A percentile compares a stretch with the other conserved stretches of the same genome.
phyloP scores from a whole-genome alignment of 2,888 invertebrate genomes.

The Acrobasis suavella region DNA sequence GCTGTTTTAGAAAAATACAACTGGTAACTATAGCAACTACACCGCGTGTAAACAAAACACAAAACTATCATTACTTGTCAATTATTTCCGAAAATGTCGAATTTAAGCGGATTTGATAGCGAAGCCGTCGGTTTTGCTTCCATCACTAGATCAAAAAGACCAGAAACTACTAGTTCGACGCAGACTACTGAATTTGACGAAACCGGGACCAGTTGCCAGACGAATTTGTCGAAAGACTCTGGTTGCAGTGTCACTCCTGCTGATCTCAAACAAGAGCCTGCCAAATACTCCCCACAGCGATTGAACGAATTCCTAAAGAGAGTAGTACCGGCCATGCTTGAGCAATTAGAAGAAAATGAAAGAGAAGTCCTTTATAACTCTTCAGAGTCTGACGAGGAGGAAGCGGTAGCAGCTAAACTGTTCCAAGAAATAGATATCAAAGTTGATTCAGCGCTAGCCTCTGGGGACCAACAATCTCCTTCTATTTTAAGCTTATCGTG shows the following conservation, averaged over 20 bases:
- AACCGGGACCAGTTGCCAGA: conserved; percentile 51
- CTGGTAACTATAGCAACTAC: too few relatives aligned
- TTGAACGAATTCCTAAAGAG: conserved; percentile 64
- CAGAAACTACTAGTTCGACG: conserved; percentile 46
- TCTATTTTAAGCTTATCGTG: conserved; percentile 59
- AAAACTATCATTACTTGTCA: neutral
- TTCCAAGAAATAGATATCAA: conserved; percentile 53
- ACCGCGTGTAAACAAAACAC: neutral
- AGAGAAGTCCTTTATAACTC: conserved; percentile 49
- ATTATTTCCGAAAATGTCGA: conserved; percentile 49
- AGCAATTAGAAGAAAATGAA: conserved; percentile 61
- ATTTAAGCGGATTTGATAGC: conserved; percentile 66
- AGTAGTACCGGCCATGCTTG: conserved; percentile 66
- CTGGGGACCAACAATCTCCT: conserved; percentile 53
- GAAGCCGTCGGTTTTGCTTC: conserved; percentile 68
- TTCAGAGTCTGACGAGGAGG: conserved; percentile 71
- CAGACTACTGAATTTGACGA: conserved; percentile 62
- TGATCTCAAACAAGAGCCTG: conserved; percentile 51
- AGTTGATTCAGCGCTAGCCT: conserved; percentile 34
- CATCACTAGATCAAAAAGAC: conserved; percentile 40
- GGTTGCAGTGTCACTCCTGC: conserved; percentile 52
- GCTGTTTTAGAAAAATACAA: too few relatives aligned
- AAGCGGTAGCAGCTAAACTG: conserved; percentile 50
- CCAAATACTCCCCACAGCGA: conserved; percentile 59
- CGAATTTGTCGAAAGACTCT: conserved; percentile 44